phyloP scores from a whole-genome alignment of 2,797 vertebrate species.

The Etheostoma nigrum region DNA sequence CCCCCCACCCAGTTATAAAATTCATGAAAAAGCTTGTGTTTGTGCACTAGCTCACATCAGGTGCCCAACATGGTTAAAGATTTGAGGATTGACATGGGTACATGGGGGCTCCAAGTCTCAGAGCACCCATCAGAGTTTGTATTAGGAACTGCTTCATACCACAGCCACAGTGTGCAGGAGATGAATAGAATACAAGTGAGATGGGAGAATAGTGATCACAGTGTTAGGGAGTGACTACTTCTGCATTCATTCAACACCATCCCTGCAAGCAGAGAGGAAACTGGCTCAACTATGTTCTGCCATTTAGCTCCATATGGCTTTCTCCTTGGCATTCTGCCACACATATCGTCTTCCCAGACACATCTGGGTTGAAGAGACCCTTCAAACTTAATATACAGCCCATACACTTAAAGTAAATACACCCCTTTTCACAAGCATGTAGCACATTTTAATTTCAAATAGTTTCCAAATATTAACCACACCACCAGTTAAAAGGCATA shows the following conservation, averaged over 20 bases:
- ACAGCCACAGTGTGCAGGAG: constrained; percentile 43
- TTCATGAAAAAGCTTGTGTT: not conserved
- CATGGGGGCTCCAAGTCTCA: constrained; percentile 39
- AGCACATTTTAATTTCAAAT: constrained; percentile 25
- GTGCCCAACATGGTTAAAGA: constrained; percentile 59
- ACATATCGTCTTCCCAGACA: constrained; percentile 38
- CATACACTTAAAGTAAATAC: constrained; percentile 5
- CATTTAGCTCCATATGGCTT: constrained; percentile 50
- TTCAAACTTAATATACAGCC: constrained; percentile 36
- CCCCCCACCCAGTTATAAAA: constrained; percentile 23
- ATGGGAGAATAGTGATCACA: constrained; percentile 64
- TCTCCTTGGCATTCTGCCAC: constrained; percentile 52
- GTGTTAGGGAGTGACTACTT: constrained; percentile 50
- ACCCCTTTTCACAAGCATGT: constrained; percentile 3
- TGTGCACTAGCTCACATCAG: constrained; percentile 44
- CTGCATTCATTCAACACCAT: constrained; percentile 59
- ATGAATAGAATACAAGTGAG: constrained; percentile 73
- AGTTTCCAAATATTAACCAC: constrained; percentile 36
- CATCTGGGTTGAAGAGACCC: constrained; percentile 32
- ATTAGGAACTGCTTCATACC: constrained; percentile 44
- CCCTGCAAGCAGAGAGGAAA: constrained; percentile 55
- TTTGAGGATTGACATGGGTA: not conserved
- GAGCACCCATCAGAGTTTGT: constrained; percentile 55
- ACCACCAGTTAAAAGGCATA: constrained; percentile 26
- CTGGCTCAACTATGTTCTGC: constrained; percentile 27